Evolutionary conservation across 2,113 vertebrate genomes (phyloP).

Genomic region (Steatornis caripensis): DNA sequence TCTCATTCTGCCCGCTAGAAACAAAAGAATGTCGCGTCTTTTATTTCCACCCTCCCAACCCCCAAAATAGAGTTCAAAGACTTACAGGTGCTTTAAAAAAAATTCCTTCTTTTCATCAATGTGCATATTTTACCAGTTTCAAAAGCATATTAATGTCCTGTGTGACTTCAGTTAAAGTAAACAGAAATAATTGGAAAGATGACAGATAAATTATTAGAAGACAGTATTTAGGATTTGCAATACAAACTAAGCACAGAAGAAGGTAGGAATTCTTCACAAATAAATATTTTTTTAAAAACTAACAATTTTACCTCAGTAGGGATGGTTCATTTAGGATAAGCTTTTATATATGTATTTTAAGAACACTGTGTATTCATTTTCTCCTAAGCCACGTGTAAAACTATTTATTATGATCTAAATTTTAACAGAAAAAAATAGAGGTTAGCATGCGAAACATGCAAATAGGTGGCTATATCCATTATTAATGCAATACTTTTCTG

Average conservation of each 20-base stretch:
- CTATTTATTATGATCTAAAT: neutral
- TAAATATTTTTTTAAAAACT: slow-evolving; percentile 40
- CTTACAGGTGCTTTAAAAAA: slow-evolving; percentile 24
- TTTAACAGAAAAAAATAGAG: neutral
- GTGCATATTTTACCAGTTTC: slow-evolving; percentile 44
- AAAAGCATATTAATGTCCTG: slow-evolving; percentile 53
- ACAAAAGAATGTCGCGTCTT: neutral
- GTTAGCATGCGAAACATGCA: neutral
- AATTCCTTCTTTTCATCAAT: slow-evolving; percentile 17
- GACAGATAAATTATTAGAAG: slow-evolving; percentile 50
- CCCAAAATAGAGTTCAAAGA: neutral
- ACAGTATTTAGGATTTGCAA: slow-evolving; percentile 21
- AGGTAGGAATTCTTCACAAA: neutral
- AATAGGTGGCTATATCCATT: neutral
- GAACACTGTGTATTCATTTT: neutral
- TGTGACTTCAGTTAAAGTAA: slow-evolving; percentile 49
- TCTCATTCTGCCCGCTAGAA: neutral
- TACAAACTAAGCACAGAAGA: slow-evolving; percentile 5
- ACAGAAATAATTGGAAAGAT: slow-evolving; percentile 51
- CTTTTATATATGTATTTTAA: neutral
- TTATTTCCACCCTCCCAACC: neutral
- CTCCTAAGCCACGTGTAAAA: neutral
- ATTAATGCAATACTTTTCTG: neutral
- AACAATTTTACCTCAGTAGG: neutral
- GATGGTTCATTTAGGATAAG: neutral